Conservation (phyloP, 2,113 vertebrate genomes). For the human region DNA sequence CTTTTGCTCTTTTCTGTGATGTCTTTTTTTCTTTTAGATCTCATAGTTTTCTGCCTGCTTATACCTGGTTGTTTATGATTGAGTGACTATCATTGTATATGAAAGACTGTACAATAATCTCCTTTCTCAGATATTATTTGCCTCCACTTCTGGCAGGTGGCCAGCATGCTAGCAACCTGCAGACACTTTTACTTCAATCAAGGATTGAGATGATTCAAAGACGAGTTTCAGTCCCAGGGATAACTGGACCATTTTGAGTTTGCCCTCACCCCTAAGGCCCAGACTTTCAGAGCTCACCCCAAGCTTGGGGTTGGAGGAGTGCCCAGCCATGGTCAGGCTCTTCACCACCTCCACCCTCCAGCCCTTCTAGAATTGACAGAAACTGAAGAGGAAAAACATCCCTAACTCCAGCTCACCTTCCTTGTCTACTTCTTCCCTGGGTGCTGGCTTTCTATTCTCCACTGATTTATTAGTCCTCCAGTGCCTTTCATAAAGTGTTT, state of each 20-base stretch:
- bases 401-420: background rate
- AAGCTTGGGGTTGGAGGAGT: background rate
- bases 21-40: background rate
- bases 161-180: rapidly evolving
- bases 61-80: background rate
- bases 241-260: background rate
- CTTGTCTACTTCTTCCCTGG: background rate
- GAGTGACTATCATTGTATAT: background rate
- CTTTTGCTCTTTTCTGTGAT: background rate
- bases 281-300: background rate
- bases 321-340: background rate
- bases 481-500: background rate
- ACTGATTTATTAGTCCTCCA: background rate
- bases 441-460: background rate
- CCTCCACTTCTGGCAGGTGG: background rate
- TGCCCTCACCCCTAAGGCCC: too few species aligned
- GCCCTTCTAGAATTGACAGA: background rate
- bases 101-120: rapidly evolving
- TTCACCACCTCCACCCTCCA: background rate
- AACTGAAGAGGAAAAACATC: background rate
- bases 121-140: background rate
- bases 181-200: background rate
- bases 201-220: background rate
- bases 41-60: background rate
- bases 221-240: background rate